Evolutionary conservation across 1,140 invertebrate species (phyloP).

Genomic region (Sesamia nonagrioides): DNA sequence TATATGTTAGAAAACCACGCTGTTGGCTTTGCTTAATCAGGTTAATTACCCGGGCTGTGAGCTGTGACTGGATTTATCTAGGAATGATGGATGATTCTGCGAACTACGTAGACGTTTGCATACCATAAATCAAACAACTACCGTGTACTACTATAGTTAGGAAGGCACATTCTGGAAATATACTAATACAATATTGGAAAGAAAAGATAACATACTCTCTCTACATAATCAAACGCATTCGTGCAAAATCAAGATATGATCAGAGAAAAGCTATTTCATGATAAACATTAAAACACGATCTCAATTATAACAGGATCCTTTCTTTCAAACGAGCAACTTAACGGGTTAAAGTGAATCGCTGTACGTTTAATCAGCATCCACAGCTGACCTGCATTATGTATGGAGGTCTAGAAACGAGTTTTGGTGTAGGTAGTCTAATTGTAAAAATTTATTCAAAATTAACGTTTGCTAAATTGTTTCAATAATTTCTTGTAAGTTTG

Average conservation of each 20-base stretch:
- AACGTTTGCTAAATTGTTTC: constrained; percentile 46
- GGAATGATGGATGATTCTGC: neutral
- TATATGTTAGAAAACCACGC: constrained; percentile 13
- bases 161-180: neutral
- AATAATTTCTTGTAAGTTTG: constrained; percentile 50
- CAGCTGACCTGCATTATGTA: constrained; percentile 31
- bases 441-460: constrained; percentile 30
- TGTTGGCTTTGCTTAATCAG: neutral
- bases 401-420: constrained; percentile 30
- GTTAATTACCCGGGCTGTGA: neutral
- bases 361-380: constrained; percentile 37
- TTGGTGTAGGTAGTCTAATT: constrained; percentile 39
- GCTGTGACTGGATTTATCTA: constrained; percentile 3
- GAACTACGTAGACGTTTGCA: neutral
- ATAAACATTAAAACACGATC: constrained; percentile 35
- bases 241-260: constrained; percentile 34
- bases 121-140: neutral
- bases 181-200: neutral
- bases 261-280: constrained; percentile 36
- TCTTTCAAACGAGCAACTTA: constrained; percentile 35
- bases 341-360: constrained; percentile 35
- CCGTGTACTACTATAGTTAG: neutral
- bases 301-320: constrained; percentile 46
- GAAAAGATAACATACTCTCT: neutral
- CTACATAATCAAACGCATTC: constrained; percentile 16